These are phyloP conservation scores for Paramacrobiotus metropolitanus DNA, from an alignment of 1,140 invertebrate genomes.

Conservation along the genomic window DNA sequence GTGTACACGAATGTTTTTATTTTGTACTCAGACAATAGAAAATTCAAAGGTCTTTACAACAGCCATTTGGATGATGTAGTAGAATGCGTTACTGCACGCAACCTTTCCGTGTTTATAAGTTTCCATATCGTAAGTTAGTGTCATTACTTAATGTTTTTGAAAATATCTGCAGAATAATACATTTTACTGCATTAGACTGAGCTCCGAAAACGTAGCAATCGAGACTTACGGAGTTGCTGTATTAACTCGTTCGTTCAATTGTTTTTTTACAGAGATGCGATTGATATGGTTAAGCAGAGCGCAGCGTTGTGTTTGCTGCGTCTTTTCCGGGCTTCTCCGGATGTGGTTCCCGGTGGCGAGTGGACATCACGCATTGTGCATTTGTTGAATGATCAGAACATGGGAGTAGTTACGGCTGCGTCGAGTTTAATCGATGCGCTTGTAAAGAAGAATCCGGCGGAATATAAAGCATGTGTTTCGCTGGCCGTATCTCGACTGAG, in stretches of 20 bases:
- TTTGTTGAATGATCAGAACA: constrained; percentile 92
- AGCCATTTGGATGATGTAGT: no score
- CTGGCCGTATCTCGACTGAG: constrained; percentile 87
- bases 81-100: no score
- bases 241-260: neutral
- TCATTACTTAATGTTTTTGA: no score
- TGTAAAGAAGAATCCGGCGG: constrained; percentile 93
- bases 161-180: no score
- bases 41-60: no score
- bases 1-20: no score
- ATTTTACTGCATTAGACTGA: no score
- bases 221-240: no score
- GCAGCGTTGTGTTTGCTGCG: constrained; percentile 84
- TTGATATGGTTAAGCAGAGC: constrained; percentile 98
- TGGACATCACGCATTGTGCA: constrained; percentile 98
- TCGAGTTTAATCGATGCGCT: constrained; percentile 85
- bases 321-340: constrained; percentile 72
- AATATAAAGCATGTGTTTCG: constrained; percentile 96
- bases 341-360: constrained; percentile 80
- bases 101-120: no score
- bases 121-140: no score
- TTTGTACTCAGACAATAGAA: no score
- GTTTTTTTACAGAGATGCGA: constrained; percentile 55
- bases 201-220: no score
- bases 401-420: constrained; percentile 24